Base-by-base conservation (phyloP, 2,888 invertebrate species). In the Cephus runcator region DNA sequence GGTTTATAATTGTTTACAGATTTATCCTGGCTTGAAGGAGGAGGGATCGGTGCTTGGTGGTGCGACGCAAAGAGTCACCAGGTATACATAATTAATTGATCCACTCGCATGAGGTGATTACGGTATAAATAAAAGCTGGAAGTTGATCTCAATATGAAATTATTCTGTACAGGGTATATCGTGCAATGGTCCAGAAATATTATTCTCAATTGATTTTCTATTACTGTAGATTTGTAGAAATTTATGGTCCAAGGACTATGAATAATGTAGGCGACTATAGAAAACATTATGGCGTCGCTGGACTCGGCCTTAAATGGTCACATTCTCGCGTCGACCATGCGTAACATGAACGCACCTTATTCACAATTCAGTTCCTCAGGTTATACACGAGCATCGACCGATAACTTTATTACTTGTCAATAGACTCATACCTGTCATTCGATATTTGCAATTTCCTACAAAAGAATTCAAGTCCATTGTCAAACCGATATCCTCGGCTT, bases 21-120 rank as follows among this genome's bases (percentile, higher is more conserved):
- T 91, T 78, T 91, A 91, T 81, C 91, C 91, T 2, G 81, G 88
- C 73, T 80, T 91, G 81, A 91, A 91, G 81, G 91, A 91, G 80
- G 91, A 91, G 31, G 88, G 90, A 30, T 91, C 91, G 34, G 89
- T 90, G 12, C 86, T 91, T 69, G 90, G 90, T 73, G 88, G 90
- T 74, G 90, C 90, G 30, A 91, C 91, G 73, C 91, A 90, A 76
- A 83, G 91, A 85, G 91, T 91, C 78, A 90, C 91, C 78, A 91
- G 91, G 91, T 91, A 85, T 79, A 82, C 77, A 76, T 34, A 71
- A 34, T 71, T 31, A 23, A 71, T 33, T 71, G 34, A 56, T 56
- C 0, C 56, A 23, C 0, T 56, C 1, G 9, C 23, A 56, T 56
- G 23, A 56, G 56, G 56, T 6, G 56, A 23, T 56, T 23, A 23